phyloP scores from a whole-genome alignment of 1,140 invertebrate species.

The Yoshiicerus persimilis region DNA sequence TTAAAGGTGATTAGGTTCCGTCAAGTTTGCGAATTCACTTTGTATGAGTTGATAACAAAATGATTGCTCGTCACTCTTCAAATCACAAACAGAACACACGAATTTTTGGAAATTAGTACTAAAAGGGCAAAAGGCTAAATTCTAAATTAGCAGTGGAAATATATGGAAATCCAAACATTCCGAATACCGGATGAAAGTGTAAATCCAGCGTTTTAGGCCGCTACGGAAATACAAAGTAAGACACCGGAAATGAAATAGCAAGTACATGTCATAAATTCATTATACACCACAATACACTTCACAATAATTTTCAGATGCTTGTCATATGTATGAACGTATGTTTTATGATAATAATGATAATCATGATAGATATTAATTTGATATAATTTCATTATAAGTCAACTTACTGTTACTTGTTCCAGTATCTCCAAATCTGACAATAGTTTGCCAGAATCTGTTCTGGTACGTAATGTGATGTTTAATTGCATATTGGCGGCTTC shows the following conservation, averaged over 20 bases:
- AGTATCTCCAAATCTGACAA: conserved; percentile 47
- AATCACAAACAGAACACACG: not conserved
- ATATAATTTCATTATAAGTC: not conserved
- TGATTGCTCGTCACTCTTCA: not conserved
- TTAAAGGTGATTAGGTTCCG: not conserved
- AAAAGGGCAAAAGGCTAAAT: not conserved
- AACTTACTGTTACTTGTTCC: conserved; percentile 48
- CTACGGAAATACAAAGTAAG: conserved; percentile 36
- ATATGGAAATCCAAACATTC: conserved; percentile 31
- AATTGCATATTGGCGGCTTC: conserved; percentile 68
- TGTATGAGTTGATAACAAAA: not conserved
- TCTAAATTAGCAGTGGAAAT: conserved; percentile 19
- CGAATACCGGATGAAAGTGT: conserved; percentile 34
- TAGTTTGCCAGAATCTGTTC: conserved; percentile 71
- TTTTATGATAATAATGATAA: not conserved
- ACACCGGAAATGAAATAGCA: conserved; percentile 17
- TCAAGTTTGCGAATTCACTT: not conserved
- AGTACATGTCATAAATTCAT: not conserved
- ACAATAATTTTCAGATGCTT: not conserved
- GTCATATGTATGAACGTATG: not conserved
- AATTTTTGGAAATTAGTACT: not conserved
- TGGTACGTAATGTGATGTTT: conserved; percentile 75
- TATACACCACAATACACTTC: not conserved
- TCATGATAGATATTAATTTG: not conserved
- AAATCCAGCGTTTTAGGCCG: conserved; percentile 41